Evolutionary conservation across 2,888 invertebrate genomes (phyloP).

Genomic region (Lordiphosa fenestrarum): DNA sequence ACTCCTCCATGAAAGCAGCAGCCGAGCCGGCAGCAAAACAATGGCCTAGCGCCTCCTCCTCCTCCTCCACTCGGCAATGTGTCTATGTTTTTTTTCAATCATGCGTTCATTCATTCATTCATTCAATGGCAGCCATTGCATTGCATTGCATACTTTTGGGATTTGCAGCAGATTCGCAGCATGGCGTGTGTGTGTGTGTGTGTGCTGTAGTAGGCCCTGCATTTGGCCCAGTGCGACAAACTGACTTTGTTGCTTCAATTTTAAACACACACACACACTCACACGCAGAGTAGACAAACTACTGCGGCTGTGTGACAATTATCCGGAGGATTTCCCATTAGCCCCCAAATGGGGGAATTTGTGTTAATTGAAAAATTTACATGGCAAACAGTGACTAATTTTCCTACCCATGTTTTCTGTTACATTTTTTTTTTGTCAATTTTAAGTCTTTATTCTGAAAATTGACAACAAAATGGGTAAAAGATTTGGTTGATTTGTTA

Average conservation of each 20-base stretch:
- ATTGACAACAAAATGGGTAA: no score
- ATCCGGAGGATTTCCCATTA: conserved; percentile 38
- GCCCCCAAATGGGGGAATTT: conserved; percentile 44
- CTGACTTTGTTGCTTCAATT: conserved; percentile 47
- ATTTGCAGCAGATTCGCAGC: conserved; percentile 63
- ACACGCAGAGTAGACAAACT: conserved; percentile 1
- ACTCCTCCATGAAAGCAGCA: conserved; percentile 54
- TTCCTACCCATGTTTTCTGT: no score
- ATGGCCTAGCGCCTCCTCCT: conserved; percentile 13
- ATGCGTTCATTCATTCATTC: conserved; percentile 66
- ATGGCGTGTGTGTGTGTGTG: conserved; percentile 12
- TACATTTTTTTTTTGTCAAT: no score
- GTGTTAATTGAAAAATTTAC: conserved; percentile 55
- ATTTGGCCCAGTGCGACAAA: conserved; percentile 32
- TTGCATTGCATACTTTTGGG: conserved; percentile 63
- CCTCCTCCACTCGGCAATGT: conserved; percentile 5
- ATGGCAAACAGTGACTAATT: conserved; percentile 9
- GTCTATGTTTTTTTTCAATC: conserved; percentile 65
- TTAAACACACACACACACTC: conserved; percentile 22
- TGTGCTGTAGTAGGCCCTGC: conserved; percentile 7
- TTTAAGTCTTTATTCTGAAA: no score
- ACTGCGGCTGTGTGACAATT: conserved; percentile 29
- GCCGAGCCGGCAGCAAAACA: conserved; percentile 16
- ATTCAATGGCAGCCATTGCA: conserved; percentile 49
- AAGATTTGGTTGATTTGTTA: no score